Evolutionary conservation across 2,888 invertebrate genomes (phyloP), one percentile per base, ranked within the genome.

Genomic region (Euzetes globulus): DNA sequence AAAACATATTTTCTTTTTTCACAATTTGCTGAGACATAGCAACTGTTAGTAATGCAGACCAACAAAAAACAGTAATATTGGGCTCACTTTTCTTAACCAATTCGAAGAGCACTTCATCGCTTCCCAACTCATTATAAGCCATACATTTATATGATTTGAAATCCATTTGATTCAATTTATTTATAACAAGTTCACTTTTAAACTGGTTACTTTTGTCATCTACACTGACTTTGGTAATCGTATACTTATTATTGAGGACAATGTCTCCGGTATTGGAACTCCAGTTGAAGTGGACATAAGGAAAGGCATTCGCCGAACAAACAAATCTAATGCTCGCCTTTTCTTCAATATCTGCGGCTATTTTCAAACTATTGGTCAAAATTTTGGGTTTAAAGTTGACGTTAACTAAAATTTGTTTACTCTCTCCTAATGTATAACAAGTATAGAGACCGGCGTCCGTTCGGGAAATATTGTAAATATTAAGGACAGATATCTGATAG

Each of bases 31-130:
- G 11, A 41, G 41, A 41, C 41, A 41, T 41, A 41, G 41, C 6
- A 11, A 60, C 17, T 27, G 27, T 22, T 15, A 60, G 60, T 41
- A 33, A 19, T 25, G 27, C 7, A 29, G 15, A 60, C 13, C 1
- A 58, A 25, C 19, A 13, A 17, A 19, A 52, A 7, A 4, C 5
- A 27, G 17, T 27, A 60, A 25, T 19, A 27, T 72, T 22, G 22
- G 25, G 58, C 76, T 73, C 71, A 76, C 76, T 71, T 76, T 75
- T 76, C 17, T 45, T 25, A n/a, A 75, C 75, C 17, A 76, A 41
- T 45, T 75, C 45, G 33, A 76, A 71, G 17, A 60, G 27, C 27
- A 71, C 25, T 50, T 58, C 19, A 73, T 75, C 75, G 25, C 33
- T 55, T 41, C 76, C 76, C 17, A 75, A 55, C 29, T 73, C 37